Evolutionary conservation across 2,797 vertebrate genomes (phyloP), one percentile per base, ranked within the genome.

Genomic region (Lateolabrax maculatus): DNA sequence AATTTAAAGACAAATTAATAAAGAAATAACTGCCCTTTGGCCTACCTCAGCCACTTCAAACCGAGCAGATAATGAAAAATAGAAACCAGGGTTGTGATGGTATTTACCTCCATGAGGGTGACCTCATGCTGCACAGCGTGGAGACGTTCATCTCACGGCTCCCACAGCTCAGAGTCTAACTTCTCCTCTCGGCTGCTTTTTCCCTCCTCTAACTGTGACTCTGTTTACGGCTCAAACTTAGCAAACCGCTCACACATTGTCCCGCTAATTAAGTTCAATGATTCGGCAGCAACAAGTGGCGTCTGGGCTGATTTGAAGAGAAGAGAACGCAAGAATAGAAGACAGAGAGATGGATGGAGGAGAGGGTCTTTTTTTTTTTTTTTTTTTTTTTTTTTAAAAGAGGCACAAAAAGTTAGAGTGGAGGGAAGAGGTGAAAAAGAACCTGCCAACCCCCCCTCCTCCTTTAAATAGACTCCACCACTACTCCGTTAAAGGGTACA

Each of bases 241-340:
- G 84, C 73, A 79, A 86, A 83, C 56, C 41, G 57, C 75, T 76
- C 90, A 58, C 88, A 86, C 89, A 78, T 84, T 95, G 94, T 95
- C 94, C 94, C 90, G 88, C 92, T 95, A 96, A 96, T 96, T 93
- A 95, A 95, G 94, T 88, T 91, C 85, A 93, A 88, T 86, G 82
- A 90, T 89, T 89, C 78, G 80, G 85, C 89, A 57, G 90, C 93
- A 91, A 93, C 93, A 94, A 93, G 93, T 89, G 87, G 80, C 81
- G 74, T 84, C 91, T 87, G 87, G 87, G 87, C 89, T 12, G 79
- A 79, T 76, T 71, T 46, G 65, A 75, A 73, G 55, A 52, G 86
- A 46, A 37, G 71, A 46, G 53, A 75, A 21, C 23, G 34, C 18
- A 0, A 27, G 70, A 58, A 85, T 21, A 75, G 87, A 80, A 34